Evolutionary conservation across 2,888 invertebrate genomes (phyloP), one percentile per base, ranked within the genome.

Genomic region (Standfussiana lucernea): DNA sequence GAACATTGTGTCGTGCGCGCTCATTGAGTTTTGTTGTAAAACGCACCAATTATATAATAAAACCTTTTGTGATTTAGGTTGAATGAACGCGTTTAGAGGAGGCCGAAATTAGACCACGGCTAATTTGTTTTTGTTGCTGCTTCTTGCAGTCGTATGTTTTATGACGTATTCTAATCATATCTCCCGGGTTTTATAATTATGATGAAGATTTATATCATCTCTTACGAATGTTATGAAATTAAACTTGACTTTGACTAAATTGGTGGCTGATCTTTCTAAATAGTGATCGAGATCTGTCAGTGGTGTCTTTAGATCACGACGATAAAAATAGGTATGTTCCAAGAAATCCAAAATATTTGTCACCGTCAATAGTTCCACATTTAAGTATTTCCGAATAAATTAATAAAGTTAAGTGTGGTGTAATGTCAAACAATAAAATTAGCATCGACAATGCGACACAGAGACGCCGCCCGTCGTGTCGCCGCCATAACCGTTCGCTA

Each of bases 1-100:
- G 96, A 96, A 96, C 86, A 90, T 90, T 90, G 91, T 92, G 92
- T 92, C 91, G 90, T 93, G 92, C 90, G 91, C 90, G 87, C 92
- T 94, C 94, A 94, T 95, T 95, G 93, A 94, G 92, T 92, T 93
- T 93, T 92, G 91, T 93, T 92, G 90, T 93, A 91, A 92, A 93
- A 92, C 85, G 84, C 85, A 89, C 90, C 93, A 94, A 95, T 95
- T 95, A 95, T 89, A 87, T 90, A 88, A 89, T 94, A 95, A 94
- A 95, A 91, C 86, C 85, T 89, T 92, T 93, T 92, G 90, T 90
- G 79, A 87, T 81, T 85, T 89, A 85, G 78, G 88, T 88, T 89
- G 87, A 90, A 89, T 88, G 89, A 88, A 88, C 87, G 82, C 78
- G 66, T 88, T 88, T 89, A 82, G 83, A 89, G 53, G 84, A 85